A percentile compares a stretch with the other conserved stretches of the same genome.
phyloP scores from a whole-genome alignment of 1,140 invertebrate genomes.

The Halesus radiatus region DNA sequence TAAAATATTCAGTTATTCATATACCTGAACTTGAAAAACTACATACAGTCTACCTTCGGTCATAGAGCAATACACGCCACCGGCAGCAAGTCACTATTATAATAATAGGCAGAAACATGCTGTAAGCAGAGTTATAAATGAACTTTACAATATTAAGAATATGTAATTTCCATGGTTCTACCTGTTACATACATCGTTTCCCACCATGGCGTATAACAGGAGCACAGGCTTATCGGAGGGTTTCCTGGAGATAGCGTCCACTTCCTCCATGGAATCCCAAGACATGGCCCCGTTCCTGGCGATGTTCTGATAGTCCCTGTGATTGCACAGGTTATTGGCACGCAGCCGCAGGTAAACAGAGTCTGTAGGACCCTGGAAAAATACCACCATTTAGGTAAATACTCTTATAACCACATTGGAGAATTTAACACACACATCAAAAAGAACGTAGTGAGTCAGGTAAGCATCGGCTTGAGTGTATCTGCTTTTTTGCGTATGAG shows the following conservation, averaged over 20 bases:
- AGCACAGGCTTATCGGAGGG: conserved; percentile 66
- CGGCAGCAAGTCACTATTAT: too few relatives aligned
- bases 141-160: too few relatives aligned
- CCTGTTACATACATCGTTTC: conserved; percentile 72
- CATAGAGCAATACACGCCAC: too few relatives aligned
- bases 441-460: too few relatives aligned
- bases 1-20: too few relatives aligned
- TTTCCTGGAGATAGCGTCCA: conserved; percentile 62
- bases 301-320: conserved; percentile 71
- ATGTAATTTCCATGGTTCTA: conserved; percentile 51
- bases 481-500: too few relatives aligned
- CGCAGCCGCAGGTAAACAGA: conserved; percentile 59
- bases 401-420: conserved; percentile 10
- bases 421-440: too few relatives aligned
- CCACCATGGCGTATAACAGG: conserved; percentile 67
- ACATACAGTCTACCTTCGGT: too few relatives aligned
- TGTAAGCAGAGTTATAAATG: too few relatives aligned
- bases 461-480: too few relatives aligned
- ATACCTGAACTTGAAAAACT: too few relatives aligned
- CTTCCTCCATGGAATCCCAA: conserved; percentile 56
- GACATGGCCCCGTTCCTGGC: conserved; percentile 67
- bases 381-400: neutral
- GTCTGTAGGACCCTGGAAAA: conserved; percentile 57
- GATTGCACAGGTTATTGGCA: conserved; percentile 67
- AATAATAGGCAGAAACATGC: too few relatives aligned